Percentiles rank a stretch among this genome's conserved stretches.
Evolutionary conservation across 2,113 vertebrate species (phyloP).

Genomic region (Toxotes jaculatrix): DNA sequence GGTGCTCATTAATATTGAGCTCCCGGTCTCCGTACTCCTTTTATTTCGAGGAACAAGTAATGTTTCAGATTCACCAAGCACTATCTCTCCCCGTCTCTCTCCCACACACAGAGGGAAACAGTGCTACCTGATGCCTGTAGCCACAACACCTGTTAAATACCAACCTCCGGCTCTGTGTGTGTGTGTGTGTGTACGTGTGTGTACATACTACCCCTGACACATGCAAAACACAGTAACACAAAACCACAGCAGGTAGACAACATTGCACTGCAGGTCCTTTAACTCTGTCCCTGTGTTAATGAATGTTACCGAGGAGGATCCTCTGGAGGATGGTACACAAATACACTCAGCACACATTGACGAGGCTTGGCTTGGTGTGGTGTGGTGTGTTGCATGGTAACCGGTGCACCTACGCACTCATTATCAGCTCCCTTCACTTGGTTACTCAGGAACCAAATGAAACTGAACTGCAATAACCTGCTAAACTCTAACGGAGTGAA

Average conservation of each 20-base stretch:
- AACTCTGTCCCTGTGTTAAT: conserved; percentile 42
- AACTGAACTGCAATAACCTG: conserved; percentile 1
- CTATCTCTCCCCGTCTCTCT: background rate
- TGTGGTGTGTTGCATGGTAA: conserved; percentile 34
- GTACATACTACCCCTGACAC: conserved; percentile 24
- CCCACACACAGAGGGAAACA: conserved; percentile 9
- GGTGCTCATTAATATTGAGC: background rate
- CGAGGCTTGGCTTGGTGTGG: background rate
- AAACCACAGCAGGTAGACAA: conserved; percentile 35
- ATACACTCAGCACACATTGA: background rate
- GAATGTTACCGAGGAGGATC: conserved; percentile 50
- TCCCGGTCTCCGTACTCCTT: background rate
- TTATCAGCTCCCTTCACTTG: conserved; percentile 7
- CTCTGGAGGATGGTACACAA: conserved; percentile 26
- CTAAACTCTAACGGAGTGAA: background rate
- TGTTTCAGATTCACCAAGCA: background rate
- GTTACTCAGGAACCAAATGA: conserved; percentile 4
- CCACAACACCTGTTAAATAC: conserved; percentile 60
- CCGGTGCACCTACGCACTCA: conserved; percentile 7
- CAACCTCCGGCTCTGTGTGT: conserved; percentile 10
- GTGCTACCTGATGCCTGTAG: conserved; percentile 45
- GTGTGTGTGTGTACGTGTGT: conserved; percentile 15
- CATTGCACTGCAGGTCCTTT: conserved; percentile 4
- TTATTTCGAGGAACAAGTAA: background rate
- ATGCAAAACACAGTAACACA: conserved; percentile 38